Percentiles rank a stretch among this genome's conserved stretches.
Evolutionary conservation across 1,140 invertebrate species (phyloP).

Genomic region (Panagrolaimus sp.): DNA sequence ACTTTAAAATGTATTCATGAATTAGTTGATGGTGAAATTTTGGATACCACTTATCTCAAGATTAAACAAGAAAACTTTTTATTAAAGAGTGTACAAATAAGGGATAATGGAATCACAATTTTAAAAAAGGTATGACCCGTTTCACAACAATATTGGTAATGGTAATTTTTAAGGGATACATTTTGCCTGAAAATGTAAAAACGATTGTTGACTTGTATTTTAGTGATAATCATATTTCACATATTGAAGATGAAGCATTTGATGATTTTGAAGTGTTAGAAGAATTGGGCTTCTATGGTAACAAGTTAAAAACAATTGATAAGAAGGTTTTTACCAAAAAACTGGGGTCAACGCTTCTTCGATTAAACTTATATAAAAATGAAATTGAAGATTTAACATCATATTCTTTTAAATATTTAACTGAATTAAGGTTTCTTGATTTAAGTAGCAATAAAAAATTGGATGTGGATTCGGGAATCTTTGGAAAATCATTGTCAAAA

Average conservation of each 20-base stretch:
- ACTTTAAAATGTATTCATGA: too few species aligned
- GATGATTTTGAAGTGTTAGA: neutral
- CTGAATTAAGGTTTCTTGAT: neutral
- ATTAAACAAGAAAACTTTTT: too few species aligned
- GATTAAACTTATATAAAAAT: neutral
- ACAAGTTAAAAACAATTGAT: neutral
- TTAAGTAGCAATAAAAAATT: constrained; percentile 2
- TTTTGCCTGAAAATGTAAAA: too few species aligned
- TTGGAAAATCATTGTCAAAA: neutral
- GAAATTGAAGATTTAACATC: neutral
- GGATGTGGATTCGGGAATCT: neutral
- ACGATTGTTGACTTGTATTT: neutral
- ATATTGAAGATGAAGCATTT: constrained; percentile 4
- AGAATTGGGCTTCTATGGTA: neutral
- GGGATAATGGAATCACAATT: too few species aligned
- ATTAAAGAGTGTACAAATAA: too few species aligned
- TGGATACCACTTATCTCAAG: too few species aligned
- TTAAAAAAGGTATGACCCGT: too few species aligned
- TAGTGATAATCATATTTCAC: neutral
- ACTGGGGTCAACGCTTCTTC: neutral
- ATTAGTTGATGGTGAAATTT: too few species aligned
- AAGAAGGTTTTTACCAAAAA: neutral
- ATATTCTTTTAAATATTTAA: neutral
- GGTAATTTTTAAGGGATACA: too few species aligned
- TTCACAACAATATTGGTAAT: too few species aligned